Conservation (phyloP, 2,113 vertebrate genomes). For the Dunckerocampus dactyliophorus region DNA sequence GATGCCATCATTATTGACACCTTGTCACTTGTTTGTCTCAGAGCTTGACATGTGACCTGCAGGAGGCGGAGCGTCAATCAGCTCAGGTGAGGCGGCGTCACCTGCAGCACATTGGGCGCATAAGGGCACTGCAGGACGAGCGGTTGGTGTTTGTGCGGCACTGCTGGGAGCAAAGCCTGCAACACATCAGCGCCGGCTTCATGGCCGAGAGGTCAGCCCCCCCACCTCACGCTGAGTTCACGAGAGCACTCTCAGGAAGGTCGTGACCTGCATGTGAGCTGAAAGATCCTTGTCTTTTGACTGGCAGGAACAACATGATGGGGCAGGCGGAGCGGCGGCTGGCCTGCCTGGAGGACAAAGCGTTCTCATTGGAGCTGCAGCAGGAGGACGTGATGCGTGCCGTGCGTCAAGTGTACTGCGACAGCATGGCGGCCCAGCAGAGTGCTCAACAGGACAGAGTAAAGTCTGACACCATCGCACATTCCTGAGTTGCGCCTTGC, state of each 20-base stretch:
- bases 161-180: slow-evolving; percentile 28
- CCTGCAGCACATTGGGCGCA: slow-evolving; percentile 28
- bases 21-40: slow-evolving; percentile 1
- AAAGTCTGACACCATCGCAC: not conserved
- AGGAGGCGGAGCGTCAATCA: slow-evolving; percentile 34
- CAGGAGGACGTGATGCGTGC: not conserved
- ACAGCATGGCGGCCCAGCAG: not conserved
- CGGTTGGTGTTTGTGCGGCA: not conserved
- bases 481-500: not conserved
- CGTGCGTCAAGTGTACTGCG: not conserved
- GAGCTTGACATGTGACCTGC: slow-evolving; percentile 22
- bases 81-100: slow-evolving; percentile 15
- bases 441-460: not conserved
- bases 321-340: rapidly evolving
- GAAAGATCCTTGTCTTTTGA: not conserved
- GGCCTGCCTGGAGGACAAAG: not conserved
- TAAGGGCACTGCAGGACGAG: slow-evolving; percentile 18
- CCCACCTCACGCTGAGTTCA: not conserved
- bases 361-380: not conserved
- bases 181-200: not conserved
- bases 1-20: not conserved
- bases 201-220: slow-evolving; percentile 13
- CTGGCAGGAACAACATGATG: slow-evolving; percentile 17
- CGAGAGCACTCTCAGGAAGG: not conserved
- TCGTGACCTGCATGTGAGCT: not conserved